A percentile compares a stretch with the other conserved stretches of the same genome.
Evolutionary conservation across 2,888 invertebrate genomes (phyloP).

Genomic region (Cephus rjabovi): DNA sequence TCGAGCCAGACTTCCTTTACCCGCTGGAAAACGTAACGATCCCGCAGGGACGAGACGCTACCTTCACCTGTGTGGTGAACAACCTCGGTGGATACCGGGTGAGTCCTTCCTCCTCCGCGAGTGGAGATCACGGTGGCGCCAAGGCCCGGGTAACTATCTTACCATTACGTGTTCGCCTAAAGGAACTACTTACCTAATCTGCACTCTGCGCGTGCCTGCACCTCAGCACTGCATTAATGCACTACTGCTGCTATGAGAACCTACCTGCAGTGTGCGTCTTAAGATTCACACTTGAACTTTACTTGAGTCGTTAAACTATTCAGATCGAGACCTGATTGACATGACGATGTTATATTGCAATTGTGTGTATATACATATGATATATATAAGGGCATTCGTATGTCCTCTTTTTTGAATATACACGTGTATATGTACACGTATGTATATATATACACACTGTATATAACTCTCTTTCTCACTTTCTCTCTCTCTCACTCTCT

Average conservation of each 20-base stretch:
- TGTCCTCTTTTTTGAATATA: background rate
- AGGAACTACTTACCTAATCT: slow-evolving; percentile 7
- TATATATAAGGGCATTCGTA: background rate
- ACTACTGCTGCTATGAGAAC: slow-evolving; percentile 50
- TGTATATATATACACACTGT: background rate
- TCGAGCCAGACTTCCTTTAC: slow-evolving; percentile 84
- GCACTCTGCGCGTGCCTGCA: slow-evolving; percentile 51
- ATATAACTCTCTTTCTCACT: slow-evolving; percentile 12
- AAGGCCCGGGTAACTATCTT: slow-evolving; percentile 65
- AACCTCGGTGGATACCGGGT: slow-evolving; percentile 83
- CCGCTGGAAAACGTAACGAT: slow-evolving; percentile 87
- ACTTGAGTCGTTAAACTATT: background rate
- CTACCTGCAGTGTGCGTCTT: slow-evolving; percentile 10
- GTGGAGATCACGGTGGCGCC: slow-evolving; percentile 64
- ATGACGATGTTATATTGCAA: background rate
- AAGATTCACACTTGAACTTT: background rate
- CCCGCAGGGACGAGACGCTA: slow-evolving; percentile 84
- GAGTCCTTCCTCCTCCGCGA: slow-evolving; percentile 76
- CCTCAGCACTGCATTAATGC: slow-evolving; percentile 56
- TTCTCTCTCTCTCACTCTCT: slow-evolving; percentile 17
- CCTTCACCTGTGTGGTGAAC: slow-evolving; percentile 87
- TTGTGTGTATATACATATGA: background rate
- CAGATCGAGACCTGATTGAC: background rate
- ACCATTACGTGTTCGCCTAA: slow-evolving; percentile 36
- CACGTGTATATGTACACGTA: background rate